Percentiles rank a stretch among this genome's conserved stretches.
phyloP scores from a whole-genome alignment of 2,888 invertebrate species.

The Pemphredon lugubris region DNA sequence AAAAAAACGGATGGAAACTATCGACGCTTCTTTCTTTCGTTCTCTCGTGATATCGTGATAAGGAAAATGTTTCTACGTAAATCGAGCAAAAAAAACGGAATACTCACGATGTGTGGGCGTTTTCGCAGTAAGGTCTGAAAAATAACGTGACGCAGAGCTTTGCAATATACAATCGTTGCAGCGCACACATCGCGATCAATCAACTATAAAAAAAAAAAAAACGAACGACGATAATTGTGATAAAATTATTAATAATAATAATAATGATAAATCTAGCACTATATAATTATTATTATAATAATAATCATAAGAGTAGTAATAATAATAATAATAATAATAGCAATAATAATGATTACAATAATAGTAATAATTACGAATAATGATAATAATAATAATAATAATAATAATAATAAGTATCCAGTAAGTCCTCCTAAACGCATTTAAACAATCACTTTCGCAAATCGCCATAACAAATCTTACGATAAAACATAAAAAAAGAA shows the following conservation, averaged over 20 bases:
- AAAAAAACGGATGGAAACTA: constrained; percentile 53
- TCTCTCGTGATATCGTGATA: constrained; percentile 24
- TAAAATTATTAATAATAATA: constrained; percentile 49
- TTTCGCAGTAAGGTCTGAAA: no score
- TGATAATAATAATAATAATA: constrained; percentile 60
- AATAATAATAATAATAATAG: constrained; percentile 42
- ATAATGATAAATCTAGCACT: constrained; percentile 49
- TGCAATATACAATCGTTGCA: background rate
- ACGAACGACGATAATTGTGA: constrained; percentile 28
- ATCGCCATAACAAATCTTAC: constrained; percentile 67
- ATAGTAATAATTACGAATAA: constrained; percentile 55
- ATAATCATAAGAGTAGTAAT: constrained; percentile 52
- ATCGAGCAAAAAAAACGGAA: constrained; percentile 8
- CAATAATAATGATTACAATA: constrained; percentile 47
- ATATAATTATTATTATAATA: constrained; percentile 49
- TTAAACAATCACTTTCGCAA: constrained; percentile 75
- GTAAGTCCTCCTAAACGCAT: constrained; percentile 76
- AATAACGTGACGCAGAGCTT: constrained; percentile 15
- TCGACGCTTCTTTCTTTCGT: no score
- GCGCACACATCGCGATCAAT: constrained; percentile 45
- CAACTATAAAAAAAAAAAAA: constrained; percentile 15
- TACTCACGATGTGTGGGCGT: constrained; percentile 40
- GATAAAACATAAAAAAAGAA: constrained; percentile 72
- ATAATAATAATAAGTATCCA: constrained; percentile 68
- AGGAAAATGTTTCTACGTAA: constrained; percentile 15